Evolutionary conservation across 1,140 invertebrate species (phyloP).

Genomic region (Parapsyche elsis): DNA sequence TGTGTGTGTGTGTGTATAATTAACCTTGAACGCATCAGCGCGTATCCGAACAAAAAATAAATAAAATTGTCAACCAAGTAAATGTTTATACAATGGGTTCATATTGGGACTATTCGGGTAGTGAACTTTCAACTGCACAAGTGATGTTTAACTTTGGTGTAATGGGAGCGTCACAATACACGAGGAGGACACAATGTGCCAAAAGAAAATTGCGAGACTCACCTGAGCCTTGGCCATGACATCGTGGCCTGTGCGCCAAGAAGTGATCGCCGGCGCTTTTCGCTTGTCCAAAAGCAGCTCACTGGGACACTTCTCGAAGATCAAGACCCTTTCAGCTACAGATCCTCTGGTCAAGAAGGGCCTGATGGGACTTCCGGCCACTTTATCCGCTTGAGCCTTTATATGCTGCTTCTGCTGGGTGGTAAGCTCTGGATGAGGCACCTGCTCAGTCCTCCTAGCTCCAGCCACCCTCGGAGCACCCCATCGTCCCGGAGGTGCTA

Average conservation of each 20-base stretch:
- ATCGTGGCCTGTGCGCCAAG: conserved; percentile 73
- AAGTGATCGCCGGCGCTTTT: conserved; percentile 69
- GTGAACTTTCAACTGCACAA: too few species aligned
- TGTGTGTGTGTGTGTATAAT: not conserved
- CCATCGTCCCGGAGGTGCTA: conserved; percentile 58
- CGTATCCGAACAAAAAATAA: not conserved
- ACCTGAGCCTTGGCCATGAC: conserved; percentile 80
- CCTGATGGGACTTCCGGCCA: conserved; percentile 73
- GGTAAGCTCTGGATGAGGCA: conserved; percentile 77
- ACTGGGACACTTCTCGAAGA: conserved; percentile 91
- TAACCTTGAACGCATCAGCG: not conserved
- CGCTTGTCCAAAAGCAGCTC: conserved; percentile 79
- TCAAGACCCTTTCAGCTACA: conserved; percentile 89
- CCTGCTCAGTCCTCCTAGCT: conserved; percentile 62
- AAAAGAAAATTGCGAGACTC: conserved; percentile 44
- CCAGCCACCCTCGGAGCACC: conserved; percentile 63
- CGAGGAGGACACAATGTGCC: not conserved
- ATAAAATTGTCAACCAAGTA: conserved; percentile 5
- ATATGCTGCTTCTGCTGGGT: conserved; percentile 75
- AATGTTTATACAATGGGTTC: too few species aligned
- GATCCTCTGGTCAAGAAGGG: conserved; percentile 90
- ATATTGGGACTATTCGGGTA: too few species aligned
- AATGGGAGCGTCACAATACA: too few species aligned
- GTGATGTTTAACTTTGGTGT: too few species aligned
- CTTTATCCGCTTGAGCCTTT: conserved; percentile 61